Evolutionary conservation across 2,888 invertebrate species (phyloP).

Genomic region (Cheilosia vulpina): DNA sequence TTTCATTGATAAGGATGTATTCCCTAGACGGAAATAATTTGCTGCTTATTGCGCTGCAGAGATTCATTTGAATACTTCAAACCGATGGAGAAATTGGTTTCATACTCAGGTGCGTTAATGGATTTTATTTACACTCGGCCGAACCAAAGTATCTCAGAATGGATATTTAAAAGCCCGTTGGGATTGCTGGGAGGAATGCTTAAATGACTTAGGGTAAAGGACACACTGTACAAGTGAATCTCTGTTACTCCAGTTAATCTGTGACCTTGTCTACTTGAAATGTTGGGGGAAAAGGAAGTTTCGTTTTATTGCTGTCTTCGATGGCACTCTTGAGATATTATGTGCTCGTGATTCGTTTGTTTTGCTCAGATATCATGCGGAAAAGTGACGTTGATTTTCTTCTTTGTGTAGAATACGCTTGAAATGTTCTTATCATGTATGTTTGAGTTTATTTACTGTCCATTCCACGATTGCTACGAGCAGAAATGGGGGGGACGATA

Average conservation of each 20-base stretch:
- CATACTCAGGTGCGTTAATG: slow-evolving; percentile 40
- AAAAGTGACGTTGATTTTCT: not conserved
- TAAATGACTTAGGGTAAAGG: not conserved
- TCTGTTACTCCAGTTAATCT: slow-evolving; percentile 11
- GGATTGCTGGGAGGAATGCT: not conserved
- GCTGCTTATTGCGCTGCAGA: slow-evolving; percentile 36
- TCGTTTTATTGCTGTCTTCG: slow-evolving; percentile 4
- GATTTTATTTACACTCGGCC: slow-evolving; percentile 3
- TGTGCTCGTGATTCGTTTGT: not conserved
- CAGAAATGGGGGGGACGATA: too few relatives aligned
- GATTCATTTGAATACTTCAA: slow-evolving; percentile 23
- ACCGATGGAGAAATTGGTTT: slow-evolving; percentile 14
- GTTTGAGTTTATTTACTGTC: too few relatives aligned
- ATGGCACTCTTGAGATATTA: slow-evolving; percentile 21
- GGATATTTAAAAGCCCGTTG: slow-evolving; percentile 30
- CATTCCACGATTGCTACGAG: too few relatives aligned
- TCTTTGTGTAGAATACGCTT: not conserved
- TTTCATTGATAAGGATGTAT: slow-evolving; percentile 18
- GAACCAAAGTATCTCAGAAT: slow-evolving; percentile 3
- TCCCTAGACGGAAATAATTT: slow-evolving; percentile 49
- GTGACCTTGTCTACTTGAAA: slow-evolving; percentile 20
- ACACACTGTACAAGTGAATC: slow-evolving; percentile 14
- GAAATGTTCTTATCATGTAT: not conserved
- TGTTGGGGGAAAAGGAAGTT: not conserved
- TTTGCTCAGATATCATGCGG: not conserved